Evolutionary conservation across 1,140 invertebrate genomes (phyloP).

Genomic region (Lineus longissimus): DNA sequence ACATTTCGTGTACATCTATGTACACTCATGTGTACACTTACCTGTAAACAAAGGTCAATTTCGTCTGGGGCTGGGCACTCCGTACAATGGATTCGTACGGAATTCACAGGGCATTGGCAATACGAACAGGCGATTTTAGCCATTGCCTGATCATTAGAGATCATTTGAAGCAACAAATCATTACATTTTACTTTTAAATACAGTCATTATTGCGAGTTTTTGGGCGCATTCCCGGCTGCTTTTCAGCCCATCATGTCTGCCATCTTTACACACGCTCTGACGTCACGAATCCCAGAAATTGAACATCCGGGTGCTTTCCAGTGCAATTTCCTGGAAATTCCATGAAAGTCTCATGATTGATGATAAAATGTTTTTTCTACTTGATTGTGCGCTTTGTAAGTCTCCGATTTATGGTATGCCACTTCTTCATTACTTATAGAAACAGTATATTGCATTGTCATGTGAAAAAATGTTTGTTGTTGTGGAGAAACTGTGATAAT

Average conservation of each 20-base stretch:
- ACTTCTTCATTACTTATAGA: too few species aligned
- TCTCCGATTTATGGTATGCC: too few species aligned
- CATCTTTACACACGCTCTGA: not conserved
- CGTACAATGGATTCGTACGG: slow-evolving; percentile 79
- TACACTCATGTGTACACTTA: slow-evolving; percentile 55
- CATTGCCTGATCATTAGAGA: slow-evolving; percentile 46
- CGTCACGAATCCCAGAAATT: not conserved
- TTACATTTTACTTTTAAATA: not conserved
- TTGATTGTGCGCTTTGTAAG: too few species aligned
- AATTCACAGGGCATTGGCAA: slow-evolving; percentile 85
- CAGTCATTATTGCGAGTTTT: not conserved
- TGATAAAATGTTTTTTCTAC: too few species aligned
- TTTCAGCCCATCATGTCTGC: not conserved
- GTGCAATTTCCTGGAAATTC: too few species aligned
- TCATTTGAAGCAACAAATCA: not conserved
- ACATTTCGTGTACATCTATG: slow-evolving; percentile 19
- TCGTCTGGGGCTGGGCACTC: slow-evolving; percentile 62
- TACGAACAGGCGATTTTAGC: slow-evolving; percentile 82
- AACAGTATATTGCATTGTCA: too few species aligned
- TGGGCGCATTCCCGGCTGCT: not conserved
- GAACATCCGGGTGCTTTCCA: not conserved
- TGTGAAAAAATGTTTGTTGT: too few species aligned
- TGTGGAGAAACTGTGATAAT: too few species aligned
- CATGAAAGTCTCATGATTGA: too few species aligned
- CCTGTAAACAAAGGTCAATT: slow-evolving; percentile 82